Conservation (phyloP, 2,797 vertebrate species). For the Acrossocheilus wenchowensis region DNA sequence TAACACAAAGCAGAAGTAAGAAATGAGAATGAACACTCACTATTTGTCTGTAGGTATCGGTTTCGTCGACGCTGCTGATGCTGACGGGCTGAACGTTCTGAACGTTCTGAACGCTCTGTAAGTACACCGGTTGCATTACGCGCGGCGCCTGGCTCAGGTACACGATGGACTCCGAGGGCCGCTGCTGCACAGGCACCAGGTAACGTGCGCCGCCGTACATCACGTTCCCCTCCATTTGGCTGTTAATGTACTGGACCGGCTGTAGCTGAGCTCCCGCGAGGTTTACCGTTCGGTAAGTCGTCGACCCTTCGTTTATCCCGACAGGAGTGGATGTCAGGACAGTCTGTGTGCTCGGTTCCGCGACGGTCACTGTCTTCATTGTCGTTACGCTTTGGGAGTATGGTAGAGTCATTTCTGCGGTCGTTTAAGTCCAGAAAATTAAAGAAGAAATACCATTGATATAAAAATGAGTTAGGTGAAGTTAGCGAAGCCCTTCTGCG, state of each 20-base stretch:
- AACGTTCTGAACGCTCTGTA: slow-evolving; percentile 51
- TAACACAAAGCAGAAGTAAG: background rate
- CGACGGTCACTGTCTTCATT: slow-evolving; percentile 62
- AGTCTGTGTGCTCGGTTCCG: slow-evolving; percentile 59
- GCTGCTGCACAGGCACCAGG: slow-evolving; percentile 77
- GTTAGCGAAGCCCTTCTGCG: background rate
- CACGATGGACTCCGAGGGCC: slow-evolving; percentile 59
- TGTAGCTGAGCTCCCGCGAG: slow-evolving; percentile 17
- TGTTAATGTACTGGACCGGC: slow-evolving; percentile 61
- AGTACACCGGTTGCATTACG: slow-evolving; percentile 71
- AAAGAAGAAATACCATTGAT: background rate
- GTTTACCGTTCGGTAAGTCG: slow-evolving; percentile 32
- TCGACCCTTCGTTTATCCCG: slow-evolving; percentile 32
- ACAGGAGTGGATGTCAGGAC: slow-evolving; percentile 11
- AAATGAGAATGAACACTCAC: slow-evolving; percentile 58
- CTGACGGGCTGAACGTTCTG: slow-evolving; percentile 55
- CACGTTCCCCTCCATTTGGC: slow-evolving; percentile 50
- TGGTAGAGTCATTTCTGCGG: slow-evolving; percentile 55
- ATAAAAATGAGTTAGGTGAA: no score
- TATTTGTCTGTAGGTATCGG: slow-evolving; percentile 59
- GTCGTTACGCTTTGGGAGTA: slow-evolving; percentile 50
- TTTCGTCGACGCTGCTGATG: slow-evolving; percentile 67
- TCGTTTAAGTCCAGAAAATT: slow-evolving; percentile 10
- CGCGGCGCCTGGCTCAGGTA: slow-evolving; percentile 59
- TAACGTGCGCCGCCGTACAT: slow-evolving; percentile 72